These are phyloP conservation scores for Lasioglossum oenotherae DNA, from an alignment of 2,888 invertebrate species.

Conservation along the genomic window DNA sequence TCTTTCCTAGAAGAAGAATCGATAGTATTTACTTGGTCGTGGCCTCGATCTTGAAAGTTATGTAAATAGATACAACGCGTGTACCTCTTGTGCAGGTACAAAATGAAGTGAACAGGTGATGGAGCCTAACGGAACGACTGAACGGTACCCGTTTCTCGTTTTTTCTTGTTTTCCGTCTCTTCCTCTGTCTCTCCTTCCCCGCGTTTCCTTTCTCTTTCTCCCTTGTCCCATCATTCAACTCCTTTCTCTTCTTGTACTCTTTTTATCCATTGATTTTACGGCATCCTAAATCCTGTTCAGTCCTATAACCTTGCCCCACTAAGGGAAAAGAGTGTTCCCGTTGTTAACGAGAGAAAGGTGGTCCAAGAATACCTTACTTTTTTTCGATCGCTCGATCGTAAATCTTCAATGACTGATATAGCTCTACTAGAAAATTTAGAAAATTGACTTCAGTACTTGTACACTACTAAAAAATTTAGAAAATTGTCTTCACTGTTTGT, in stretches of 20 bases:
- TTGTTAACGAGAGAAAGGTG: slow-evolving; percentile 16
- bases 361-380: not conserved
- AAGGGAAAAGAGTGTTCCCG: slow-evolving; percentile 2
- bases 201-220: slow-evolving; percentile 13
- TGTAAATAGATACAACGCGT: slow-evolving; percentile 12
- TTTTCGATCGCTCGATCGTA: not conserved
- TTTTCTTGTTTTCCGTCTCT: slow-evolving; percentile 24
- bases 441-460: too few species aligned
- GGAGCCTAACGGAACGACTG: slow-evolving; percentile 73
- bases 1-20: slow-evolving; percentile 1
- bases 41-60: slow-evolving; percentile 69
- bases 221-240: slow-evolving; percentile 29
- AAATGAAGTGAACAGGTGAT: slow-evolving; percentile 63
- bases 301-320: slow-evolving; percentile 51
- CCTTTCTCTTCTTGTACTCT: slow-evolving; percentile 23
- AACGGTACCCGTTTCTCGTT: slow-evolving; percentile 73
- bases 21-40: slow-evolving; percentile 52
- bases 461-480: too few species aligned
- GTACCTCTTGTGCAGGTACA: not conserved
- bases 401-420: not conserved
- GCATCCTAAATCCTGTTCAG: slow-evolving; percentile 35
- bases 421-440: too few species aligned
- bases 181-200: slow-evolving; percentile 15
- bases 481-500: too few species aligned
- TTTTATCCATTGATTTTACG: not conserved